Evolutionary conservation across 1,140 invertebrate species (phyloP).

Genomic region (Colletes latitarsis): DNA sequence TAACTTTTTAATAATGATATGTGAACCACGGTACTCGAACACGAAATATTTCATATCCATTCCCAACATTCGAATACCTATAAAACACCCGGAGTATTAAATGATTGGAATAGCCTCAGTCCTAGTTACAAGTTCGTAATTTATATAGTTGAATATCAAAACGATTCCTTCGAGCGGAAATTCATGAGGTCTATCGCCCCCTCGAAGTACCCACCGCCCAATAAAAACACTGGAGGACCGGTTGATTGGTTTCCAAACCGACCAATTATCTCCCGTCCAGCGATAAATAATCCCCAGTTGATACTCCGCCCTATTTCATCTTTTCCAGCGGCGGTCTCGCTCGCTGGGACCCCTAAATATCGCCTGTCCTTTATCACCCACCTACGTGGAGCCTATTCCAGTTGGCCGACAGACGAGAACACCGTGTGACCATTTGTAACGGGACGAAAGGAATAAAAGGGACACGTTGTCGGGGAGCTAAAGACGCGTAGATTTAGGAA

Average conservation of each 20-base stretch:
- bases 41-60: no score
- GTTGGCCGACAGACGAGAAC: conserved; percentile 18
- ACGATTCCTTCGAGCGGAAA: not conserved
- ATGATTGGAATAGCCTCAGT: no score
- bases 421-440: conserved; percentile 58
- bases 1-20: no score
- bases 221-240: conserved; percentile 2
- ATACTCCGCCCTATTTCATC: conserved; percentile 32
- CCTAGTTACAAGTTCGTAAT: not conserved
- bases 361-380: conserved; percentile 42
- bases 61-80: no score
- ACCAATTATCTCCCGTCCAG: conserved; percentile 39
- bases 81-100: not conserved
- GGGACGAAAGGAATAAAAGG: conserved; percentile 34
- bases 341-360: conserved; percentile 8
- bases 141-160: not conserved
- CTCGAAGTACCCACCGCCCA: not conserved
- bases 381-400: conserved; percentile 10
- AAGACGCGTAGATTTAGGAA: conserved; percentile 52
- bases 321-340: conserved; percentile 6
- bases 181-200: not conserved
- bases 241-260: conserved; percentile 22
- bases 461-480: conserved; percentile 17
- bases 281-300: conserved; percentile 46
- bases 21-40: no score